phyloP scores from a whole-genome alignment of 2,888 invertebrate genomes.

The Chesias legatella region DNA sequence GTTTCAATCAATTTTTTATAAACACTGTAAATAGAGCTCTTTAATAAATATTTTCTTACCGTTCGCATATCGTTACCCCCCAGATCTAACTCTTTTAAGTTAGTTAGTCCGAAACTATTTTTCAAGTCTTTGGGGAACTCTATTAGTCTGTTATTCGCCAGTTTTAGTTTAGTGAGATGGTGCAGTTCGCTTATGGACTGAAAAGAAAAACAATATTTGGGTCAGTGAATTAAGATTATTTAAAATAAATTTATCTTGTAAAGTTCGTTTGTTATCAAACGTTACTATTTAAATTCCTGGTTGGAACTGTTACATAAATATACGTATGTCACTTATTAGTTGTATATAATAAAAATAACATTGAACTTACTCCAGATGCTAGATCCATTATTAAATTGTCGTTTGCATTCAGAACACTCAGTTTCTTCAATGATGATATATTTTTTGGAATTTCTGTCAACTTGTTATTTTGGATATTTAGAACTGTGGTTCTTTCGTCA shows the following conservation, averaged over 20 bases:
- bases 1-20: too few relatives aligned
- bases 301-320: too few relatives aligned
- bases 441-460: constrained; percentile 62
- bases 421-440: constrained; percentile 52
- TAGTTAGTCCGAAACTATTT: constrained; percentile 56
- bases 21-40: too few relatives aligned
- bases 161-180: constrained; percentile 50
- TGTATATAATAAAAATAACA: not conserved
- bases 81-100: constrained; percentile 66
- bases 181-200: constrained; percentile 70
- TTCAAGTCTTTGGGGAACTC: constrained; percentile 68
- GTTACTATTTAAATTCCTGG: too few relatives aligned
- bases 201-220: too few relatives aligned
- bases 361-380: constrained; percentile 57
- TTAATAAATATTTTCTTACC: constrained; percentile 43
- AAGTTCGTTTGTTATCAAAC: too few relatives aligned
- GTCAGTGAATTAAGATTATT: too few relatives aligned
- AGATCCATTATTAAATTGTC: constrained; percentile 62
- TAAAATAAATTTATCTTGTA: too few relatives aligned
- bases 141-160: constrained; percentile 65
- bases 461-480: constrained; percentile 67
- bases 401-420: constrained; percentile 58
- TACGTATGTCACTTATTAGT: not conserved
- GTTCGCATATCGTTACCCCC: constrained; percentile 72
- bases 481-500: constrained; percentile 53